Base-by-base conservation (phyloP, 2,888 invertebrate genomes). In the Pomacea canaliculata region DNA sequence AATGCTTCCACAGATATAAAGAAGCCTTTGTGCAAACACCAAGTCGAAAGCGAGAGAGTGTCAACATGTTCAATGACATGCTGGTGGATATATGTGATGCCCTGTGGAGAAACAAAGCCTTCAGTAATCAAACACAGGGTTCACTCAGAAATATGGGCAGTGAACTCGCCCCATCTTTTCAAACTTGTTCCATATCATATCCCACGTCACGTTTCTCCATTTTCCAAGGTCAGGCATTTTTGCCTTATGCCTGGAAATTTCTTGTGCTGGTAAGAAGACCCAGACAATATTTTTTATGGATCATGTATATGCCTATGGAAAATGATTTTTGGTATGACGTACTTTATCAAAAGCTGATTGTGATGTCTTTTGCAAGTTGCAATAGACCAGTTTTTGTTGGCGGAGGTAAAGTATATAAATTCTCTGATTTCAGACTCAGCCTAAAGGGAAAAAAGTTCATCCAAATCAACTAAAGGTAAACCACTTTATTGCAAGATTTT, bases 401-500 rank as follows among this genome's bases (percentile, higher is more conserved):
- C 23, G 23, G 23, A 23, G 23, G 23, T 23, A 23, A 23, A 23
- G 23, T 23, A 23, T 0, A 23, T 23, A 23, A 23, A 23, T 23
- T 23, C 23, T 23, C 23, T 66, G 7, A 49, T 23, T 70, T 46
- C 74, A 80, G 80, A 79, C 80, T 13, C 80, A 80, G 60, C 70
- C 73, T 63, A 71, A 67, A 62, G 80, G 75, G 62, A 80, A 82
- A 71, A 73, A 76, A 69, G 76, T 79, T 23, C 81, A 81, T 59
- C 80, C 81, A 16, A 62, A 62, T 18, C 78, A 78, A 59, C 74
- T 80, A 74, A 79, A 80, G 79, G 81, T 80, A 59, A 37, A 75
- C 56, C 12, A 27, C 12, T 23, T 13, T 10, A 37, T 46, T 56
- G 27, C 65, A 16, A 16, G 18, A n/a, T n/a, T 62, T 69, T 56